Percentiles rank a stretch among this genome's conserved stretches.
phyloP scores from a whole-genome alignment of 2,113 vertebrate genomes.

The Myrmecophaga tridactyla region DNA sequence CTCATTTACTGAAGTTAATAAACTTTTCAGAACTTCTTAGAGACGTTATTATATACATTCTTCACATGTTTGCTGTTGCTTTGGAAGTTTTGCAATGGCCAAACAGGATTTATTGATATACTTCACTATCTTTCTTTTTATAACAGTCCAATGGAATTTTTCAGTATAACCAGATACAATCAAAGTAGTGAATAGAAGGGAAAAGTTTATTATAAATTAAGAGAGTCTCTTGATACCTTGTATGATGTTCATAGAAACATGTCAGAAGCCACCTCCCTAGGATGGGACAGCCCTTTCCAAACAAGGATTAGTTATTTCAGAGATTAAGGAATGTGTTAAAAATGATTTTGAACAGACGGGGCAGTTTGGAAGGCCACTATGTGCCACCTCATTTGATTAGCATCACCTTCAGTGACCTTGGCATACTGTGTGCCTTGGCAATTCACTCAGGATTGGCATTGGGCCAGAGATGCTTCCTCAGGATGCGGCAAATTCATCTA shows the following conservation, averaged over 20 bases:
- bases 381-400: neutral
- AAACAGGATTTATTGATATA: neutral
- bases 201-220: slow-evolving; percentile 8
- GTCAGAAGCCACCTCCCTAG: neutral
- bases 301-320: neutral
- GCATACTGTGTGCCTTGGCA: neutral
- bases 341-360: neutral
- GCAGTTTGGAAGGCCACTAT: neutral
- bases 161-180: too few species aligned
- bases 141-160: neutral
- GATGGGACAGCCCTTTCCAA: neutral
- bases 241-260: neutral
- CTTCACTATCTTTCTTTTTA: neutral
- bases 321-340: neutral
- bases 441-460: neutral
- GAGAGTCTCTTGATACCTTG: neutral
- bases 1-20: neutral
- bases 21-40: neutral
- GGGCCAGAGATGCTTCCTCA: neutral
- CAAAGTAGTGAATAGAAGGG: too few species aligned
- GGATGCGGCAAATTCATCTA: neutral
- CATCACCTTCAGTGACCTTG: neutral
- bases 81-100: neutral
- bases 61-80: neutral
- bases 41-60: neutral